Conservation (phyloP, 1,140 invertebrate genomes). For the Leptinotarsa undecemlineata region DNA sequence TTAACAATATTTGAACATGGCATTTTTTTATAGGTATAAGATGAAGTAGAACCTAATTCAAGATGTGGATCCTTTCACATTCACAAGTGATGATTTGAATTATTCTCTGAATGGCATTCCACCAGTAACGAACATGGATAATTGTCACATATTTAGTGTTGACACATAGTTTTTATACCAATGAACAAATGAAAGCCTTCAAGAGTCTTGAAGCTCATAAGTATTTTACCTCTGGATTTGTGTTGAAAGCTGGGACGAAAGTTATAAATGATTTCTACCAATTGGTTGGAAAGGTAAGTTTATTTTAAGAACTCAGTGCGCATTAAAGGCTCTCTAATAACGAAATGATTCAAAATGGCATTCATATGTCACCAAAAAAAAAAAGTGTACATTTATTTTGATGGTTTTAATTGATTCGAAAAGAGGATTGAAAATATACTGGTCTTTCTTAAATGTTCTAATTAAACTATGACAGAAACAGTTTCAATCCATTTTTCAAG, state of each 20-base stretch:
- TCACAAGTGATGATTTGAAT: background rate
- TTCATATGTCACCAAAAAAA: too few species aligned
- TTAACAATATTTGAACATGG: too few species aligned
- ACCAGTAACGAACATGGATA: slow-evolving; percentile 10
- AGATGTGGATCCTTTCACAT: slow-evolving; percentile 12
- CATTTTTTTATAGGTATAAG: slow-evolving; percentile 8
- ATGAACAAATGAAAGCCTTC: slow-evolving; percentile 16
- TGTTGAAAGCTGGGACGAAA: slow-evolving; percentile 3
- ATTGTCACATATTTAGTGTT: slow-evolving; percentile 9
- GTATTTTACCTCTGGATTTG: slow-evolving; percentile 13
- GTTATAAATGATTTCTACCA: slow-evolving; percentile 4
- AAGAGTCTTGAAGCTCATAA: slow-evolving; percentile 10
- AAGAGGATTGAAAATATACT: too few species aligned
- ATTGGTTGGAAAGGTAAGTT: slow-evolving; percentile 13
- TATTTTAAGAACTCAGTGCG: background rate
- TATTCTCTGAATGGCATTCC: slow-evolving; percentile 7
- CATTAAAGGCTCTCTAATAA: background rate
- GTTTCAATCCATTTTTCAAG: slow-evolving; percentile 7
- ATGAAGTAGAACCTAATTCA: slow-evolving; percentile 9
- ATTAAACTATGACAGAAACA: background rate
- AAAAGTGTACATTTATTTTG: too few species aligned
- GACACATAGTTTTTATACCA: slow-evolving; percentile 12
- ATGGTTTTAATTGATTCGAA: too few species aligned
- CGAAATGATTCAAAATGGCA: background rate
- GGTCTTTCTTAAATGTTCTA: slow-evolving; percentile 10